Evolutionary conservation across 2,113 vertebrate species (phyloP).

Genomic region (Otolemur garnettii): DNA sequence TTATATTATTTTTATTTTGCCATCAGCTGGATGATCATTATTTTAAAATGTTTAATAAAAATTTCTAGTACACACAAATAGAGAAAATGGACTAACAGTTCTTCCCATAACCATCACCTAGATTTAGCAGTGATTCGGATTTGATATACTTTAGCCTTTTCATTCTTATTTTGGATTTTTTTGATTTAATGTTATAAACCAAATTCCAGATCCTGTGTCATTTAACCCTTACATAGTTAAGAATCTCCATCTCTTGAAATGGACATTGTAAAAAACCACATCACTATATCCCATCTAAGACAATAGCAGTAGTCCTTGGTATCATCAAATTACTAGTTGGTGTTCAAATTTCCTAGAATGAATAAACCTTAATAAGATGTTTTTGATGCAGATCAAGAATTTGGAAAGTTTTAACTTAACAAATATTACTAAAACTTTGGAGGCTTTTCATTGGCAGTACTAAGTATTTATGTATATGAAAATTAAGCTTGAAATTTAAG

Average conservation of each 20-base stretch:
- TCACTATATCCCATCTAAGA: not conserved
- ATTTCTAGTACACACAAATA: not conserved
- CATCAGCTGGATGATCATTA: not conserved
- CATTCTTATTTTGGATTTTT: not conserved
- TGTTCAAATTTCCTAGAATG: constrained; percentile 18
- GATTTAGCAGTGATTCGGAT: not conserved
- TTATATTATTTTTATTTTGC: not conserved
- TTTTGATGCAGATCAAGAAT: not conserved
- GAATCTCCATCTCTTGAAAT: constrained; percentile 5
- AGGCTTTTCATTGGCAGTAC: not conserved
- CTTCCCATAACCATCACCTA: not conserved
- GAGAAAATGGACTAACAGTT: not conserved
- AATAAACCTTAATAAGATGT: not conserved
- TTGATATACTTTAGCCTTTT: not conserved
- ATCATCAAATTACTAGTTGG: not conserved
- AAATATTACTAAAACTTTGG: not conserved
- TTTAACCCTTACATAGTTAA: not conserved
- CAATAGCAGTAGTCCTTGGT: not conserved
- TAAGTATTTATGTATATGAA: not conserved
- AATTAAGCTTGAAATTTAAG: constrained; percentile 25
- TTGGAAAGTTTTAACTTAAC: not conserved
- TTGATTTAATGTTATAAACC: not conserved
- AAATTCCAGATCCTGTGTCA: not conserved
- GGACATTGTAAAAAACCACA: not conserved
- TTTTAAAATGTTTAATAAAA: not conserved